Conservation (phyloP, 1,140 invertebrate genomes). For the Neodiprion pinetum region DNA sequence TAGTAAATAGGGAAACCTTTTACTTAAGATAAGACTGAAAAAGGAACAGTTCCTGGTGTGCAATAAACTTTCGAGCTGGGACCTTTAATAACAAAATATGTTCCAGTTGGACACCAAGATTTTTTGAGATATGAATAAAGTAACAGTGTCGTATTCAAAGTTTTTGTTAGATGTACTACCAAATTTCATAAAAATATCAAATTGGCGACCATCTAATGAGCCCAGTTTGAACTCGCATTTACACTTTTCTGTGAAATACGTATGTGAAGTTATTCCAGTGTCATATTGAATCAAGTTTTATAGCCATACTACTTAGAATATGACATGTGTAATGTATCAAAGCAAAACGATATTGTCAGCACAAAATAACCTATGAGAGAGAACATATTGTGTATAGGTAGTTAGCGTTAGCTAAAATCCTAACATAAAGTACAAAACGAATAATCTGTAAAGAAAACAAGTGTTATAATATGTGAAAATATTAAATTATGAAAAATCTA, state of each 20-base stretch:
- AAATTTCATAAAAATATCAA: neutral
- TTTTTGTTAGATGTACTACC: neutral
- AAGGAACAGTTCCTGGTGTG: neutral
- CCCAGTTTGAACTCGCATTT: no score
- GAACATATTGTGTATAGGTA: neutral
- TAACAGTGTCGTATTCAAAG: neutral
- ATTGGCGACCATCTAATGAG: neutral
- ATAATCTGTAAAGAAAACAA: neutral
- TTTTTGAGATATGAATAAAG: neutral
- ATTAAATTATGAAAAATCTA: no score
- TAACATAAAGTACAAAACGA: neutral
- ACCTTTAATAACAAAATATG: neutral
- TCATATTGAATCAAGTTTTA: neutral
- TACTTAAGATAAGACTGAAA: no score
- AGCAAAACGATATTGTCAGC: neutral
- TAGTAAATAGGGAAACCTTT: neutral
- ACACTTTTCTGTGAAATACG: neutral
- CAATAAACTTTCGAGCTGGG: neutral
- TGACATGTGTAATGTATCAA: neutral
- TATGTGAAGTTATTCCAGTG: neutral
- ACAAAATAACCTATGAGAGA: neutral
- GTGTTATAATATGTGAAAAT: neutral
- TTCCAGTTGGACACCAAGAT: neutral
- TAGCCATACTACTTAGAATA: neutral
- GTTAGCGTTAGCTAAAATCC: neutral